A percentile compares a stretch with the other conserved stretches of the same genome.
Conservation (phyloP, 2,797 vertebrate genomes). For the Pipistrellus nathusii region DNA sequence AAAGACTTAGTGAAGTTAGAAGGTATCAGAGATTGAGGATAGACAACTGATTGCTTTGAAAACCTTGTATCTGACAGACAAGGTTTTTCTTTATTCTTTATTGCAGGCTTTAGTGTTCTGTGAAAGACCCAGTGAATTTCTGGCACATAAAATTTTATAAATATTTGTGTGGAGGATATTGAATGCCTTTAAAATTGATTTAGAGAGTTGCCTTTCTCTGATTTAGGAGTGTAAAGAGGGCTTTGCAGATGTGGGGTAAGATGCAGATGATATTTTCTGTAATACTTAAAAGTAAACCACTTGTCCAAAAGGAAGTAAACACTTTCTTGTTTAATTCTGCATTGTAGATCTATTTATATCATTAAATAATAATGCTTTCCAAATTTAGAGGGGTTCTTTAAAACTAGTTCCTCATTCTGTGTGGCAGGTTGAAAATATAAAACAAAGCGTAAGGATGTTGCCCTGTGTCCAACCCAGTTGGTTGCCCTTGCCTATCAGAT, state of each 20-base stretch:
- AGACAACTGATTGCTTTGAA: not conserved
- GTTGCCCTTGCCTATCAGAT: not conserved
- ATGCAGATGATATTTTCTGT: not conserved
- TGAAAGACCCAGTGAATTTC: not conserved
- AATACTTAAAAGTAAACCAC: not conserved
- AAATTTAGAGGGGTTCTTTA: conserved; percentile 15
- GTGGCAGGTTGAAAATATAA: not conserved
- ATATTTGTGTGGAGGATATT: not conserved
- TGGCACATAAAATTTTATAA: not conserved
- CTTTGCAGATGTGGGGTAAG: not conserved
- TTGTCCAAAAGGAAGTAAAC: not conserved
- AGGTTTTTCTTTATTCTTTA: not conserved
- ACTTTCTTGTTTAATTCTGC: not conserved
- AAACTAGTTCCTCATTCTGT: conserved; percentile 1
- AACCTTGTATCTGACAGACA: not conserved
- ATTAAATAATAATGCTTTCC: not conserved
- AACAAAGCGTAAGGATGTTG: not conserved
- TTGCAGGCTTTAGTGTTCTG: not conserved
- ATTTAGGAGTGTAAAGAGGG: not conserved
- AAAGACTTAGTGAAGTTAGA: conserved; percentile 33
- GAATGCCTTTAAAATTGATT: conserved; percentile 6
- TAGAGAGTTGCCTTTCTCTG: not conserved
- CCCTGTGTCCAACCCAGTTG: not conserved
- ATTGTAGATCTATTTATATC: not conserved
- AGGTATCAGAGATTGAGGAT: not conserved